Percentiles rank a stretch among this genome's conserved stretches.
Conservation (phyloP, 2,113 vertebrate genomes). For the Helogale parvula region DNA sequence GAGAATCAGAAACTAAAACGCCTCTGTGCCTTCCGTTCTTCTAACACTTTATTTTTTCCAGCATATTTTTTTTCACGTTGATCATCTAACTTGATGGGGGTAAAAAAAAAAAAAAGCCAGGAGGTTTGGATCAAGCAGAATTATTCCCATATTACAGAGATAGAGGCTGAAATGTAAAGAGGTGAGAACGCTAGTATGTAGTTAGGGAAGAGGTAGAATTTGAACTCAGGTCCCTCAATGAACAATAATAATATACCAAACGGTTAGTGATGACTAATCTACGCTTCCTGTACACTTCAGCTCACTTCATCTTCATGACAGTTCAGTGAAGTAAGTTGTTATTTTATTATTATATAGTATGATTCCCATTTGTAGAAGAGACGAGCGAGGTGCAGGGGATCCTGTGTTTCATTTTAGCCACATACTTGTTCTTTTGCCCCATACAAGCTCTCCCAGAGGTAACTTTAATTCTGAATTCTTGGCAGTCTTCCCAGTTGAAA, state of each 20-base stretch:
- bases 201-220: background rate
- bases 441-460: background rate
- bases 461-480: background rate
- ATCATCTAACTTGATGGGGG: background rate
- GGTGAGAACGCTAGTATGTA: background rate
- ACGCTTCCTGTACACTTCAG: background rate
- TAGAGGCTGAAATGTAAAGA: background rate
- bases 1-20: background rate
- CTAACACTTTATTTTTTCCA: background rate
- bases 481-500: background rate
- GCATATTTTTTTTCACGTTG: background rate
- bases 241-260: background rate
- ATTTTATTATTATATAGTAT: background rate
- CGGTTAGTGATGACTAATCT: background rate
- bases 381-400: background rate
- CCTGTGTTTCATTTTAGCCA: background rate
- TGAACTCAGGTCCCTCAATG: background rate
- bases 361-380: background rate
- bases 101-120: background rate
- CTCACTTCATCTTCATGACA: background rate
- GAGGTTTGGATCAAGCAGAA: background rate
- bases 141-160: background rate
- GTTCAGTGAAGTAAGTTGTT: background rate
- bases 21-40: background rate
- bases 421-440: background rate